Conservation (phyloP, 2,888 invertebrate species). For the Pandemis cinnamomeana region DNA sequence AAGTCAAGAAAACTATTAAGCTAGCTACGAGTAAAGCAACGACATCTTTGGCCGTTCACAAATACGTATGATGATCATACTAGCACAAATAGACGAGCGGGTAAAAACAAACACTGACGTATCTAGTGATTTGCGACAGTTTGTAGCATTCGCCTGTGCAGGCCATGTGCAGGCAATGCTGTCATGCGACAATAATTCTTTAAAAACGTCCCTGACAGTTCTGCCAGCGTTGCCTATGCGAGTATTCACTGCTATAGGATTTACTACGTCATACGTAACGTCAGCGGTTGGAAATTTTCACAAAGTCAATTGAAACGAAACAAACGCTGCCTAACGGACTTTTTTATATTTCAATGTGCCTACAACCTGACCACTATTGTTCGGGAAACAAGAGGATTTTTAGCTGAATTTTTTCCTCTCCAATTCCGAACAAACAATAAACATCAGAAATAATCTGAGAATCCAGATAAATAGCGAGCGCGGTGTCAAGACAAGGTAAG, state of each 20-base stretch:
- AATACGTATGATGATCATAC: constrained; percentile 37
- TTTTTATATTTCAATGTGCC: constrained; percentile 44
- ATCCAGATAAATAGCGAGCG: constrained; percentile 65
- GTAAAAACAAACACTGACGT: constrained; percentile 58
- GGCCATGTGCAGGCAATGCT: constrained; percentile 54
- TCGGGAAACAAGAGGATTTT: constrained; percentile 43
- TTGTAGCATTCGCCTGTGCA: constrained; percentile 57
- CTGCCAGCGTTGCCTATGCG: constrained; percentile 51
- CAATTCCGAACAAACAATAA: constrained; percentile 65
- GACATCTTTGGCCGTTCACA: constrained; percentile 50
- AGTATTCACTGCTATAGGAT: constrained; percentile 63
- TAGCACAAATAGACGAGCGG: constrained; percentile 34
- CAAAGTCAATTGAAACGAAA: constrained; percentile 53
- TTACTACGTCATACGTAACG: constrained; percentile 68
- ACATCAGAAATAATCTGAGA: constrained; percentile 66
- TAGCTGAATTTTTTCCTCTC: constrained; percentile 52
- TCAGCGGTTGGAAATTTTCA: constrained; percentile 55
- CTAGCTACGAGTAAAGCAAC: constrained; percentile 41
- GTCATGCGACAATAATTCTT: constrained; percentile 73
- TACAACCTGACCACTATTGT: constrained; percentile 45
- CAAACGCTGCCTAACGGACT: constrained; percentile 42
- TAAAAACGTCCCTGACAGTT: constrained; percentile 71
- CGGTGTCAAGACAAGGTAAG: constrained; percentile 55
- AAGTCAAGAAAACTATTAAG: not conserved
- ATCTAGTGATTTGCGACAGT: constrained; percentile 62